A percentile compares a stretch with the other conserved stretches of the same genome.
Conservation (phyloP, 1,140 invertebrate species). For the Drosophila sulfurigaster region DNA sequence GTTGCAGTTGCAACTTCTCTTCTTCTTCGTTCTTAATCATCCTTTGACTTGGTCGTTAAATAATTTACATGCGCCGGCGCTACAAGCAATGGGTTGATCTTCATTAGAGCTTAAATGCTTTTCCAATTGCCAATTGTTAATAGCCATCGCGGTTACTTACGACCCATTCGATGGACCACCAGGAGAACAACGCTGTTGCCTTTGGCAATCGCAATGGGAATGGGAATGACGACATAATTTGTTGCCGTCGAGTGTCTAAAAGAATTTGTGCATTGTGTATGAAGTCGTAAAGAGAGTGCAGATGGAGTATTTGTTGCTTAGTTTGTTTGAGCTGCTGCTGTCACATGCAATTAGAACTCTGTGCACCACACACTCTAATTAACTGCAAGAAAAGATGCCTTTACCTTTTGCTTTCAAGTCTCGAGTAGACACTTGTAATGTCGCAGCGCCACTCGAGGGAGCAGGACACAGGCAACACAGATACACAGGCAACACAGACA, state of each 20-base stretch:
- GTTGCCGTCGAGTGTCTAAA: slow-evolving; percentile 2
- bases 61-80: slow-evolving; percentile 67
- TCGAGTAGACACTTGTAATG: slow-evolving; percentile 69
- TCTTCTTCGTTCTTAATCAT: not conserved
- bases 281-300: slow-evolving; percentile 68
- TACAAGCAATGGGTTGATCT: slow-evolving; percentile 79
- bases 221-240: slow-evolving; percentile 36
- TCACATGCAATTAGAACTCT: slow-evolving; percentile 73
- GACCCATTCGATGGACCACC: slow-evolving; percentile 16
- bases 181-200: too few species aligned
- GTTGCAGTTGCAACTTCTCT: not conserved
- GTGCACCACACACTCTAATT: slow-evolving; percentile 72
- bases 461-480: slow-evolving; percentile 22
- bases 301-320: slow-evolving; percentile 13
- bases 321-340: slow-evolving; percentile 37
- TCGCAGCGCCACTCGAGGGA: slow-evolving; percentile 74
- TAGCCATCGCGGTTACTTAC: slow-evolving; percentile 22
- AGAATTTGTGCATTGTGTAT: slow-evolving; percentile 49
- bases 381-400: slow-evolving; percentile 62
- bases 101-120: slow-evolving; percentile 70
- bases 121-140: slow-evolving; percentile 53
- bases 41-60: slow-evolving; percentile 34
- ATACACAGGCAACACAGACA: not conserved
- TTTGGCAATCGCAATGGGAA: not conserved
- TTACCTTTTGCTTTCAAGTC: slow-evolving; percentile 26